Percentiles rank a stretch among this genome's conserved stretches.
phyloP scores from a whole-genome alignment of 2,113 vertebrate species.

The Excalfactoria chinensis region DNA sequence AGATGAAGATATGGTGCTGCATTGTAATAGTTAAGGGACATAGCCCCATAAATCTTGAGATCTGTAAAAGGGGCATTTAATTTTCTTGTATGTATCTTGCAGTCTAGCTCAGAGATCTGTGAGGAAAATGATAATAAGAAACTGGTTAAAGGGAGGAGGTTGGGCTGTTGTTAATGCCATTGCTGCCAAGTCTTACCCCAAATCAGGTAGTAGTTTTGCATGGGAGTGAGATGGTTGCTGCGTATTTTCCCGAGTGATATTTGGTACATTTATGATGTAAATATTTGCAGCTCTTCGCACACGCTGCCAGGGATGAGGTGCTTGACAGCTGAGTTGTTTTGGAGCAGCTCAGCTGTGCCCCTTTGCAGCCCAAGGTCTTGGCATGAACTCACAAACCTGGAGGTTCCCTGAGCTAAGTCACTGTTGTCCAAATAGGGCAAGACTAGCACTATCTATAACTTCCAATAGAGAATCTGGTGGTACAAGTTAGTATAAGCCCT shows the following conservation, averaged over 20 bases:
- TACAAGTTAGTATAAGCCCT: background rate
- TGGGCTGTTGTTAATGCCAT: background rate
- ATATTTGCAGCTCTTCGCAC: background rate
- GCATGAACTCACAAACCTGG: rapidly evolving
- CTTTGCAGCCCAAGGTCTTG: background rate
- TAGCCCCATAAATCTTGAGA: background rate
- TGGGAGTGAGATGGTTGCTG: rapidly evolving
- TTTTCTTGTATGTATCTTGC: background rate
- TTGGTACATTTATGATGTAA: background rate
- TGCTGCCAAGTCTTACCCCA: background rate
- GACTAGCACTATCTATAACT: background rate
- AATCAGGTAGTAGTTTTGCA: background rate
- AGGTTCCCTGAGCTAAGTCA: background rate
- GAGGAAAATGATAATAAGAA: background rate
- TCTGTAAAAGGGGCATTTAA: background rate
- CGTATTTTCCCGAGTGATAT: background rate
- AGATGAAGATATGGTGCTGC: background rate
- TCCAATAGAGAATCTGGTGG: background rate
- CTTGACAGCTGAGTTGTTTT: background rate
- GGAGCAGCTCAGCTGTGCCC: background rate
- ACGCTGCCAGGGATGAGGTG: background rate
- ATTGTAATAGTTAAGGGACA: background rate
- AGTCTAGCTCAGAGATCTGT: background rate
- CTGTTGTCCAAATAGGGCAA: background rate
- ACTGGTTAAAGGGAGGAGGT: background rate